Base-by-base conservation (phyloP, 1,140 invertebrate species). In the Drosophila nannoptera region DNA sequence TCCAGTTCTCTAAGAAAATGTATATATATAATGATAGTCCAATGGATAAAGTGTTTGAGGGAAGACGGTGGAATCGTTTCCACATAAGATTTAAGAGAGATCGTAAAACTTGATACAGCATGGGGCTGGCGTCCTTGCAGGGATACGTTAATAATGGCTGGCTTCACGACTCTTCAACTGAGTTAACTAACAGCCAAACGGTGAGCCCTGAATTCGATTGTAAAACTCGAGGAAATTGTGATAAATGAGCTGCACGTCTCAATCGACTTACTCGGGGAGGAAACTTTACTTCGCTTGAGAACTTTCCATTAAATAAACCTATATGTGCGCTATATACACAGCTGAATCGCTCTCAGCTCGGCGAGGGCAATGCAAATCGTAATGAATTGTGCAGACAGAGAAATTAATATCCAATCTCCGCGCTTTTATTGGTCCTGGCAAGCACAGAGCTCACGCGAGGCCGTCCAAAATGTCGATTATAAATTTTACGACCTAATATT, bases 401-500 rank as follows among this genome's bases (percentile, higher is more conserved):
- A 7, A 42, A 6, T 33, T 50, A n/a, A 14, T 22, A 12, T 29
- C 6, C 50, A 63, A 55, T 56, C 50, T 35, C 43, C 11, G 38
- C 11, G 38, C 7, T 42, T 69, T 69, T 65, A 58, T 56, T 64
- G 46, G 33, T 54, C 22, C 9, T 31, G 29, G 31, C 36, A 63
- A 69, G 42, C 22, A 31, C 29, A 14, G 7, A 35, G 46, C 43
- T 53, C 5, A 52, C 16, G 11, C 40, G 5, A 40, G 12, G 31
- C 60, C 14, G 4, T 67, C 12, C 14, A 14, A 66, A 69, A 70
- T 40, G 61, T 52, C 77, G 80, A 83, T 83, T 86, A 83, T 80
- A 80, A 70, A 60, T 52, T 62, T 86, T 42, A 83, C 80, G 69
- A 53, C 66, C 63, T 66, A 50, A 80, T 83, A 83, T 80, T 78